These are phyloP conservation scores for Corythaixoides concolor DNA, from an alignment of 2,113 vertebrate species.

Conservation along the genomic window DNA sequence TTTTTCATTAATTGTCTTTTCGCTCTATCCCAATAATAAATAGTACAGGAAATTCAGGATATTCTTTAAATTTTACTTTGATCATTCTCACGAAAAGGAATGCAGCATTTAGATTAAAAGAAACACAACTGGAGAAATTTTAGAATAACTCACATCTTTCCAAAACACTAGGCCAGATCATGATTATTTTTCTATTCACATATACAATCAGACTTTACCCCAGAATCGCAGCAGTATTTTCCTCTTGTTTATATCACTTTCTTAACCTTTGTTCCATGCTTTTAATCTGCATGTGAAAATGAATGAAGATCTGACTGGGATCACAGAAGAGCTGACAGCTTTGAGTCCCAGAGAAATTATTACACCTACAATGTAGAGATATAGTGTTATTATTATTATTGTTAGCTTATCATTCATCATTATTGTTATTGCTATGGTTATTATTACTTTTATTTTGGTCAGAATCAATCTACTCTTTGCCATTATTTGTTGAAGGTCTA, in stretches of 20 bases:
- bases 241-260: neutral
- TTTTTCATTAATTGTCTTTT: neutral
- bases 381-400: neutral
- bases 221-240: neutral
- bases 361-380: neutral
- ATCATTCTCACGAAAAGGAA: neutral
- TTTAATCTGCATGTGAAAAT: neutral
- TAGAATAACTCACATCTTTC: neutral
- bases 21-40: neutral
- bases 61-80: neutral
- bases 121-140: neutral
- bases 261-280: neutral
- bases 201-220: neutral
- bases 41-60: neutral
- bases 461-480: neutral
- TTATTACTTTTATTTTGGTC: neutral
- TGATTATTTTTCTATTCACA: neutral
- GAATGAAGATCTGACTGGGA: neutral
- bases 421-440: neutral
- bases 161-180: neutral
- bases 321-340: neutral
- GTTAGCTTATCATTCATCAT: neutral
- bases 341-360: neutral
- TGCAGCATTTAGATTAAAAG: neutral
- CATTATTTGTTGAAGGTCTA: neutral